phyloP scores from a whole-genome alignment of 53 echinoderm and acorn worm genomes.

The Stichopus horrens region DNA sequence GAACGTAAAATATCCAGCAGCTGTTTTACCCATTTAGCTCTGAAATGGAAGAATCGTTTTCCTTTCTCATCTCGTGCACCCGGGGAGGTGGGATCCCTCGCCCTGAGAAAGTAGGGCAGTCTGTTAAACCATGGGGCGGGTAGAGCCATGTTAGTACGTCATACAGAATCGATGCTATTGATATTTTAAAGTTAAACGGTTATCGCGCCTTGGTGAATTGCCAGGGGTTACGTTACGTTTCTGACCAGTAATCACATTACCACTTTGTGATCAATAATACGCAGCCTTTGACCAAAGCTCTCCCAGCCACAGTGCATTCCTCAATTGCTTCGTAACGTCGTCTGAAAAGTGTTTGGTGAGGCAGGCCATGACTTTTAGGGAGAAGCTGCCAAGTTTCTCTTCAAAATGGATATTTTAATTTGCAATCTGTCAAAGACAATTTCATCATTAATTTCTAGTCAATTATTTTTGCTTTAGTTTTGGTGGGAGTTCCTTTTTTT shows the following conservation, averaged over 20 bases:
- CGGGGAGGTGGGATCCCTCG: not conserved
- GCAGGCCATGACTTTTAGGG: too few relatives aligned
- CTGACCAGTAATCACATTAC: conserved; percentile 39
- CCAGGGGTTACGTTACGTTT: conserved; percentile 8
- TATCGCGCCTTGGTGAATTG: conserved; percentile 19
- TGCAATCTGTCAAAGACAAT: too few relatives aligned
- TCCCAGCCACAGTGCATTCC: not conserved
- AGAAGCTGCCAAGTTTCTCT: too few relatives aligned
- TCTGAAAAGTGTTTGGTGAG: too few relatives aligned
- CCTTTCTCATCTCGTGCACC: not conserved
- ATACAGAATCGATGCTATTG: conserved; percentile 30
- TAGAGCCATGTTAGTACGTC: conserved; percentile 3
- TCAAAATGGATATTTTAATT: too few relatives aligned
- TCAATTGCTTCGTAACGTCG: too few relatives aligned
- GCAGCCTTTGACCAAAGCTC: not conserved
- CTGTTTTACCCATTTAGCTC: not conserved
- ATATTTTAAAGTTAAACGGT: conserved; percentile 31
- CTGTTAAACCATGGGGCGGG: not conserved
- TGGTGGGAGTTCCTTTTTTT: too few relatives aligned
- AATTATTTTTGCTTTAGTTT: too few relatives aligned
- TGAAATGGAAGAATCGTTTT: not conserved
- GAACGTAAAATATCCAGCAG: not conserved
- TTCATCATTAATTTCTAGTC: too few relatives aligned
- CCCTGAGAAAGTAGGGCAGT: conserved; percentile 14
- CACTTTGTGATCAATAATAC: not conserved